A percentile compares a stretch with the other conserved stretches of the same genome.
phyloP scores from a whole-genome alignment of 2,113 vertebrate genomes.

The Phalacrocorax aristotelis region DNA sequence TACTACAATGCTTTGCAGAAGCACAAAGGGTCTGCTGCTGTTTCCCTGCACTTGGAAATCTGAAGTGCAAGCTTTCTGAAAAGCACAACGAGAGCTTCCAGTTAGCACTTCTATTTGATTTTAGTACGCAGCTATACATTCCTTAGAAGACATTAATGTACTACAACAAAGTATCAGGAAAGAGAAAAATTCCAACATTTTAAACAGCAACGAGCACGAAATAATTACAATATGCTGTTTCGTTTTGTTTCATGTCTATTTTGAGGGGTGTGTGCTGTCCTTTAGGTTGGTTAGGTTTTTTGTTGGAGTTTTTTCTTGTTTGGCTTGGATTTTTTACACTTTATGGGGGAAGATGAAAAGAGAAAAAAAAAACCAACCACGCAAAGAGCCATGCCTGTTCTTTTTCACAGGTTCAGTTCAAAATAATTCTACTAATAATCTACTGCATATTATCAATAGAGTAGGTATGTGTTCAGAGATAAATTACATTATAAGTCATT shows the following conservation, averaged over 20 bases:
- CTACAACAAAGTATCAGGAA: background rate
- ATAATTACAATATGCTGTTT: background rate
- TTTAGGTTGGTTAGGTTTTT: background rate
- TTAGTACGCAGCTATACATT: background rate
- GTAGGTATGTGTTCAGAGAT: background rate
- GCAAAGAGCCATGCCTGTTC: background rate
- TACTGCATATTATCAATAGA: background rate
- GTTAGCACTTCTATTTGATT: background rate
- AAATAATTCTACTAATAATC: background rate
- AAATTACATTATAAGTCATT: background rate
- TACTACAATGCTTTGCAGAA: background rate
- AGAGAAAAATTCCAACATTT: background rate
- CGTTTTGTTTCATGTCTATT: background rate
- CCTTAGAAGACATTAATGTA: background rate
- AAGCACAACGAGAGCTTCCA: background rate
- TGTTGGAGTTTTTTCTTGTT: accelerated
- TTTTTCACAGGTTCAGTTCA: background rate
- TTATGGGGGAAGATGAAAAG: background rate
- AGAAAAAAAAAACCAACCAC: background rate
- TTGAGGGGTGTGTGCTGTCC: background rate
- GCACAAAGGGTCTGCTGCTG: background rate
- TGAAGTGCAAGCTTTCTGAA: background rate
- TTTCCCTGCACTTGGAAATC: background rate
- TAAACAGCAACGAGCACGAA: background rate
- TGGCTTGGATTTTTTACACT: background rate